phyloP scores from a whole-genome alignment of 1,140 invertebrate species.

The Aphelenchoides besseyi region DNA sequence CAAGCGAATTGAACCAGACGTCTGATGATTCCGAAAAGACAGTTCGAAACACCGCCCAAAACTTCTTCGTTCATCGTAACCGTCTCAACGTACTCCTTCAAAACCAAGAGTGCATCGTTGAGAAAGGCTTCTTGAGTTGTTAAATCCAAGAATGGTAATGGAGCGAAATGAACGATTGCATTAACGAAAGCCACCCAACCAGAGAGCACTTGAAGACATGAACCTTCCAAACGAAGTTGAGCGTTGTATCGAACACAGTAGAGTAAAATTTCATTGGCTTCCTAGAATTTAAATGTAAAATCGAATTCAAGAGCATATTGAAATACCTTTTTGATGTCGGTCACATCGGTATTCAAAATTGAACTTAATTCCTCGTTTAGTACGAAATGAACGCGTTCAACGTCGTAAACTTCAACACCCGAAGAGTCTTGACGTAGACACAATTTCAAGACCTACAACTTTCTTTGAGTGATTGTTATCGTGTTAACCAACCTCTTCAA shows the following conservation, averaged over 20 bases:
- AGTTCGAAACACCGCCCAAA: slow-evolving; percentile 17
- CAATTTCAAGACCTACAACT: slow-evolving; percentile 11
- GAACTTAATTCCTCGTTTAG: slow-evolving; percentile 5
- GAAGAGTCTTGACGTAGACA: background rate
- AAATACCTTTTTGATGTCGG: slow-evolving; percentile 3
- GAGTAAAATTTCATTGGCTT: slow-evolving; percentile 16
- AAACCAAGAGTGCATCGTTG: slow-evolving; percentile 5
- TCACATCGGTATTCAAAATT: slow-evolving; percentile 2
- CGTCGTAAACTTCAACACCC: slow-evolving; percentile 7
- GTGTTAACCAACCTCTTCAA: slow-evolving; percentile 5
- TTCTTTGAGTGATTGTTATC: background rate
- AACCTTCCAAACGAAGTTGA: slow-evolving; percentile 7
- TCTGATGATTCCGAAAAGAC: background rate
- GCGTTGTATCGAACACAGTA: slow-evolving; percentile 23
- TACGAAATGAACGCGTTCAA: slow-evolving; percentile 7
- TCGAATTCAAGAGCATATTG: background rate
- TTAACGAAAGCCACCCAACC: slow-evolving; percentile 18
- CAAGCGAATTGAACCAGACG: slow-evolving; percentile 3
- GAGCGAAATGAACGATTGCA: slow-evolving; percentile 6
- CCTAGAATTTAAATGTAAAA: background rate
- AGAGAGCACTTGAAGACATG: slow-evolving; percentile 15
- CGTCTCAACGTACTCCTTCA: slow-evolving; percentile 12
- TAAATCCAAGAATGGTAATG: slow-evolving; percentile 12
- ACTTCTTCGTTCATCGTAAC: slow-evolving; percentile 19
- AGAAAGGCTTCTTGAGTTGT: background rate